phyloP scores from a whole-genome alignment of 2,113 vertebrate genomes.

The Eudyptes chrysolophus region DNA sequence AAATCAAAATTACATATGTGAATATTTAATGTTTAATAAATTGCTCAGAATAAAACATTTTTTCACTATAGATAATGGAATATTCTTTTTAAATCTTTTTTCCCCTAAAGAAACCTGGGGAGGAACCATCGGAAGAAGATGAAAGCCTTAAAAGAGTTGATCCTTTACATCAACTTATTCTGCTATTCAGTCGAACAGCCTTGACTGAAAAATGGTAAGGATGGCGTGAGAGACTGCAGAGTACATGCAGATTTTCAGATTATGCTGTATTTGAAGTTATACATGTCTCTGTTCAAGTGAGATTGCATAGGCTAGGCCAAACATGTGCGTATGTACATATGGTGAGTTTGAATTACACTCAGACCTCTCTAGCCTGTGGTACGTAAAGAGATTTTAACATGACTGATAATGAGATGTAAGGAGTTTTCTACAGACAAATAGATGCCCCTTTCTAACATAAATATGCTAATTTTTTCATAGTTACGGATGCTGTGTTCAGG shows the following conservation, averaged over 20 bases:
- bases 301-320: not conserved
- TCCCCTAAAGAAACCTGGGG: constrained; percentile 83
- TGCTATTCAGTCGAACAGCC: constrained; percentile 94
- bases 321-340: rapidly evolving
- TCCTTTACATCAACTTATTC: constrained; percentile 94
- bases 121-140: constrained; percentile 85
- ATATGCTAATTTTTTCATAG: not conserved
- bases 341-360: not conserved
- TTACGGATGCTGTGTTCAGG: not conserved
- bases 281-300: not conserved
- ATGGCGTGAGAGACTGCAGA: not conserved
- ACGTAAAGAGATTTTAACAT: not conserved
- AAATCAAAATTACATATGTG: not conserved
- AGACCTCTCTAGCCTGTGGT: not conserved
- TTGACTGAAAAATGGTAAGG: constrained; percentile 95
- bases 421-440: not conserved
- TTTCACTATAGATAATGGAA: not conserved
- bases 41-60: not conserved
- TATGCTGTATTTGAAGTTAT: not conserved
- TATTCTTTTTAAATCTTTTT: not conserved
- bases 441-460: too few relatives aligned
- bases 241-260: not conserved
- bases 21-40: not conserved
- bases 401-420: not conserved
- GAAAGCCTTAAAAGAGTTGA: constrained; percentile 86